Conservation (phyloP, 2,888 invertebrate genomes). For the Polydrusus cervinus region DNA sequence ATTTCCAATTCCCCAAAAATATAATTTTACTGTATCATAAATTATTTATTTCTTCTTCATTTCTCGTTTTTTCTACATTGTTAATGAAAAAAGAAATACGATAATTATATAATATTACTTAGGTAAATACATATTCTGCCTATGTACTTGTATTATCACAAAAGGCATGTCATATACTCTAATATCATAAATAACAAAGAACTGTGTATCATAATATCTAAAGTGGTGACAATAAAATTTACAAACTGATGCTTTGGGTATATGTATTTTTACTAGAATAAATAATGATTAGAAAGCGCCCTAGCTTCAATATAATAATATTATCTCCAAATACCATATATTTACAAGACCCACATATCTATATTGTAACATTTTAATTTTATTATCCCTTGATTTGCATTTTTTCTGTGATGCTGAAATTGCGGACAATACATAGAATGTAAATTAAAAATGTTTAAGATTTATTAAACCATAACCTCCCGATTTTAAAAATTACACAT, state of each 20-base stretch:
- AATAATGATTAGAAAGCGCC: background rate
- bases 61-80: no score
- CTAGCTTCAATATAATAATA: constrained; percentile 27
- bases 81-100: no score
- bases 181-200: background rate
- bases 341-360: constrained; percentile 20
- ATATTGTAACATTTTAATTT: background rate
- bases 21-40: no score
- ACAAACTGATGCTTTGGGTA: background rate
- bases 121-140: no score
- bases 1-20: no score
- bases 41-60: no score
- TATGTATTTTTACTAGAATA: background rate
- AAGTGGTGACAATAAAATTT: background rate
- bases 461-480: constrained; percentile 28
- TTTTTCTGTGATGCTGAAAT: constrained; percentile 52
- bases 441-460: constrained; percentile 35
- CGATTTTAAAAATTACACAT: constrained; percentile 30
- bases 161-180: no score
- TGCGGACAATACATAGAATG: constrained; percentile 43
- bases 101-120: no score
- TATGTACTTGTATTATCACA: no score
- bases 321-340: background rate
- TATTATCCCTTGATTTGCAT: constrained; percentile 35
- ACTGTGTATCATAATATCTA: background rate